Conservation (phyloP, 2,888 invertebrate species). For the Apotomis capreana region DNA sequence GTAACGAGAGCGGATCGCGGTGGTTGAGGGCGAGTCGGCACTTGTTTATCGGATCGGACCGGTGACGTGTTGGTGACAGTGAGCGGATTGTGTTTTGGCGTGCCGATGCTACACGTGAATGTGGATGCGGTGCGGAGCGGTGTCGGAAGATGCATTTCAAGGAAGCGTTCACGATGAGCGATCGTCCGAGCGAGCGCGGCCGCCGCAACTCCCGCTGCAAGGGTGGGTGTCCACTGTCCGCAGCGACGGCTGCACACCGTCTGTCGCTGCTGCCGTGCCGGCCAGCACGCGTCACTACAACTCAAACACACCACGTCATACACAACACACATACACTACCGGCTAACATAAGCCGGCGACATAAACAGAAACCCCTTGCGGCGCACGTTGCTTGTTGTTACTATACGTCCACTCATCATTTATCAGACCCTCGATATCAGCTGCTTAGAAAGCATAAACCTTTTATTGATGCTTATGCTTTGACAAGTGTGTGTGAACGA, state of each 20-base stretch:
- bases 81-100: constrained; percentile 73
- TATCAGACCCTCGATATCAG: constrained; percentile 13
- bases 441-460: constrained; percentile 25
- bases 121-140: constrained; percentile 77
- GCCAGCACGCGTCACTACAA: constrained; percentile 53
- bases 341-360: constrained; percentile 38
- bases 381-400: constrained; percentile 46
- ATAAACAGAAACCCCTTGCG: constrained; percentile 45
- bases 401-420: constrained; percentile 37
- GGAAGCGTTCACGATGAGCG: constrained; percentile 83
- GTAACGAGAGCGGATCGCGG: constrained; percentile 60
- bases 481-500: constrained; percentile 27
- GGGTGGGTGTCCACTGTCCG: constrained; percentile 75
- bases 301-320: constrained; percentile 45
- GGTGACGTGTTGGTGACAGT: constrained; percentile 72
- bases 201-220: constrained; percentile 82
- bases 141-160: constrained; percentile 83
- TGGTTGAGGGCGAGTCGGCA: constrained; percentile 60
- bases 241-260: constrained; percentile 60
- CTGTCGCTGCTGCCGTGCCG: constrained; percentile 50
- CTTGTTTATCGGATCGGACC: constrained; percentile 56
- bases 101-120: constrained; percentile 80
- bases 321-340: constrained; percentile 24
- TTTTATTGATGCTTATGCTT: constrained; percentile 24
- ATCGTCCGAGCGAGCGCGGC: constrained; percentile 82